Base-by-base conservation (phyloP, 1,140 invertebrate species). In the Drosophila kikkawai region DNA sequence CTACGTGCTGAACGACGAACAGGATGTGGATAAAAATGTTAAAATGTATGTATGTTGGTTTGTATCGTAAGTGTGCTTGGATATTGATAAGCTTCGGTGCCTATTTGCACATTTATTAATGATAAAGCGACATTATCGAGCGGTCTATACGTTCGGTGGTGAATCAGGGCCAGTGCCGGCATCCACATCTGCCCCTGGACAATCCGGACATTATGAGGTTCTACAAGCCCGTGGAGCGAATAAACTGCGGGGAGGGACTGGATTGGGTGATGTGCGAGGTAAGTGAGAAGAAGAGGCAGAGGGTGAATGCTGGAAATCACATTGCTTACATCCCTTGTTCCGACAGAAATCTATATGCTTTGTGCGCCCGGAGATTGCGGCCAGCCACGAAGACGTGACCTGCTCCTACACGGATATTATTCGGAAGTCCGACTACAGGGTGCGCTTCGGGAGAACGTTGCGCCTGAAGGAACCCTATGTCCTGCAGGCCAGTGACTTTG, bases 181-280 rank as follows among this genome's bases (percentile, higher is more conserved):
- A 95, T 75, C 96, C 96, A 0, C 91, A 94, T 19, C 92, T 97
- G 22, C 94, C 96, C 4, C 80, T 96, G 45, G 94, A 95, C 75
- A 94, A 95, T 82, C 95, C 95, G 12, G 95, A 96, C 75, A 95
- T 97, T 58, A 95, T 95, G 93, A 94, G 94, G 88, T 96, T 95
- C 75, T 94, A 96, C 50, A 93, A 95, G 48, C 80, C 94, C 41
- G 94, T 95, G 17, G 92, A 94, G 5, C 94, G 94, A 51, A 93
- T 97, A 22, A 83, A 94, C 36, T 97, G 96, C 84, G 94, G 94
- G 11, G 94, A 95, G 58, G 48, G 58, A 8, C 15, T 64, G 7
- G 94, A 94, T 82, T 96, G 94, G 95, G 95, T 95, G 7, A 88
- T 92, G 76, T 94, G 93, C 76, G 90, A 93, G 75, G 94, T 94